Conservation (phyloP, 2,888 invertebrate species). For the Cryptophagus acutangulus region DNA sequence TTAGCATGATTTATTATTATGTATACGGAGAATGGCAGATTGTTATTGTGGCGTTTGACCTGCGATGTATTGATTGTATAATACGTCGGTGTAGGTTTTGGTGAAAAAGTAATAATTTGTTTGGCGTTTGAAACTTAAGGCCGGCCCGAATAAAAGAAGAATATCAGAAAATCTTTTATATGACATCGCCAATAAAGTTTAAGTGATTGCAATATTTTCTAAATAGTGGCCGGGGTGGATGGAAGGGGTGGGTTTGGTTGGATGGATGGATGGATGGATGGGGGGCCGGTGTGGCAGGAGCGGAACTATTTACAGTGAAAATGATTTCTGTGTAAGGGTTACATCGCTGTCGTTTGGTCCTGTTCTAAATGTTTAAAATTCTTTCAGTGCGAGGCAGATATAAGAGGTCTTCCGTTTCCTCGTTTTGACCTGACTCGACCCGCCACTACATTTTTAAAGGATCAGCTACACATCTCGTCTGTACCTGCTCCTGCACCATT, state of each 20-base stretch:
- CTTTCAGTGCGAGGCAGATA: slow-evolving; percentile 31
- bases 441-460: slow-evolving; percentile 44
- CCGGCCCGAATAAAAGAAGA: no score
- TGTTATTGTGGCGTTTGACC: no score
- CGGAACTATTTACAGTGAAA: slow-evolving; percentile 34
- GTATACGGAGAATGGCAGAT: no score
- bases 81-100: no score
- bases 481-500: slow-evolving; percentile 40
- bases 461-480: slow-evolving; percentile 40
- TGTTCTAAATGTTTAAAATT: slow-evolving; percentile 31
- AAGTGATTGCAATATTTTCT: slow-evolving; percentile 36
- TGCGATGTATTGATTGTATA: no score
- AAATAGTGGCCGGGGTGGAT: slow-evolving; percentile 32
- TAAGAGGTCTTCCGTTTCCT: slow-evolving; percentile 33
- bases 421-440: slow-evolving; percentile 29
- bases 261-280: no score
- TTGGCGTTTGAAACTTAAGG: no score
- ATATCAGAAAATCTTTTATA: slow-evolving; percentile 24
- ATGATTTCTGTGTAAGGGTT: slow-evolving; percentile 18
- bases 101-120: no score
- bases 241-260: no score
- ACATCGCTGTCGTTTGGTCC: slow-evolving; percentile 25
- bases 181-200: slow-evolving; percentile 33
- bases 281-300: no score
- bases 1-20: no score